A percentile compares a stretch with the other conserved stretches of the same genome.
phyloP scores from a whole-genome alignment of 2,888 invertebrate species.

The Nomada lathburiana region DNA sequence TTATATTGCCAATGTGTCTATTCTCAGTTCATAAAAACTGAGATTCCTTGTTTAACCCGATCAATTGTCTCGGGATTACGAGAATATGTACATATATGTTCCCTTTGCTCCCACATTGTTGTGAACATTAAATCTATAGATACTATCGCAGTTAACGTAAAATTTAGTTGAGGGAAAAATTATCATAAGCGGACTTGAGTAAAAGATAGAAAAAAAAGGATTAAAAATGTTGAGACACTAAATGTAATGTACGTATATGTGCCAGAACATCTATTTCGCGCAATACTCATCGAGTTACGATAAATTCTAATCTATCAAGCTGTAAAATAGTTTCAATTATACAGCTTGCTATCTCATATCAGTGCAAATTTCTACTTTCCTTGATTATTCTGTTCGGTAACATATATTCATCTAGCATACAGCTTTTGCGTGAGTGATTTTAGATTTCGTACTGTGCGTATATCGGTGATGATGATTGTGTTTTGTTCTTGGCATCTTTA shows the following conservation, averaged over 20 bases:
- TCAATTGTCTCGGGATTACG: slow-evolving; percentile 16
- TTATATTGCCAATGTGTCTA: slow-evolving; percentile 28
- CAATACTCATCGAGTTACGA: slow-evolving; percentile 11
- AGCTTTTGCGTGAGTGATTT: slow-evolving; percentile 1
- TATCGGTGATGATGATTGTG: neutral
- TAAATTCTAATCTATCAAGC: slow-evolving; percentile 8
- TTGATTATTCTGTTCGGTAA: slow-evolving; percentile 3
- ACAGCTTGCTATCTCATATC: slow-evolving; percentile 8
- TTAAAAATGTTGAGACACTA: slow-evolving; percentile 44
- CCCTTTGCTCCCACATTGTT: slow-evolving; percentile 54
- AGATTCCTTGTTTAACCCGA: slow-evolving; percentile 38
- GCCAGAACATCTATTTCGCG: slow-evolving; percentile 35
- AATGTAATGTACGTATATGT: slow-evolving; percentile 47
- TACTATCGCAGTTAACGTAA: slow-evolving; percentile 26
- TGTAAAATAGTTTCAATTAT: slow-evolving; percentile 7
- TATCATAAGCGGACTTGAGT: slow-evolving; percentile 27
- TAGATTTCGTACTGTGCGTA: neutral
- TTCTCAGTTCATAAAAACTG: slow-evolving; percentile 55
- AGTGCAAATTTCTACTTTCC: slow-evolving; percentile 7
- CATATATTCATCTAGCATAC: neutral
- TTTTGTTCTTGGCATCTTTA: neutral
- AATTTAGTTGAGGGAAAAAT: slow-evolving; percentile 42
- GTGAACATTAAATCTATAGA: slow-evolving; percentile 55
- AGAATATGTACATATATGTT: slow-evolving; percentile 52
- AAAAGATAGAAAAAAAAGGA: slow-evolving; percentile 8